Base-by-base conservation (phyloP, 1,140 invertebrate genomes). In the Pachyrhynchus sulphureomaculatus region DNA sequence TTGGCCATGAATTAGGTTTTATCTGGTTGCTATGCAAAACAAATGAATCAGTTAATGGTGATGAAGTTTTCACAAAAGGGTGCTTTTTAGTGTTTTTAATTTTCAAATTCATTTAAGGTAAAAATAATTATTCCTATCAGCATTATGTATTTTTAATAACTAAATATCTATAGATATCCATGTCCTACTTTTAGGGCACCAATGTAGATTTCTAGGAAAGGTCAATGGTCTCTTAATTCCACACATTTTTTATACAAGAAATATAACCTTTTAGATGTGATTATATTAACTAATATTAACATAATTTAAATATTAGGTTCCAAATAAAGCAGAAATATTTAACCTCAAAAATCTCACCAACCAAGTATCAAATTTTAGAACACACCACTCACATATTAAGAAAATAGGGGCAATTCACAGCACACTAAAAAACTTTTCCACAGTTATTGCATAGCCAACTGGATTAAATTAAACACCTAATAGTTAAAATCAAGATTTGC, bases 401-500 rank as follows among this genome's bases (percentile, higher is more conserved):
- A 13, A 55, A 6, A 32, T 21, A 12, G 21, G n/a, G 1, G 8
- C 9, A 12, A 20, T 29, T 55, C 12, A 21, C 26, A 34, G 26
- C 17, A 37, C 20, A 53, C 32, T 1, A 56, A 34, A 53, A 41
- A 61, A 61, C 34, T 52, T 39, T 37, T 47, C 17, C 47, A 37
- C 45, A 20, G 23, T 44, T 41, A 33, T 23, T 33, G 21, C 44
- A 47, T 42, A 29, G 32, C 18, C 55, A 34, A 59, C 56, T 26
- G 49, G 26, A 53, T 61, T 29, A 45, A 51, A 34, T 29, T 37
- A 26, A 53, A 39, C 29, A 52, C 36, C 36, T 45, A 34, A 29
- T 45, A 57, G 21, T 45, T 57, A 60, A 65, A 60, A 60, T 58
- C 51, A 52, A 56, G 58, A 61, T 60, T 56, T 65, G 64, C 64